Evolutionary conservation across 37 sponge, comb jelly and placozoan species (phyloP).

Genomic region (Crambe crambe): DNA sequence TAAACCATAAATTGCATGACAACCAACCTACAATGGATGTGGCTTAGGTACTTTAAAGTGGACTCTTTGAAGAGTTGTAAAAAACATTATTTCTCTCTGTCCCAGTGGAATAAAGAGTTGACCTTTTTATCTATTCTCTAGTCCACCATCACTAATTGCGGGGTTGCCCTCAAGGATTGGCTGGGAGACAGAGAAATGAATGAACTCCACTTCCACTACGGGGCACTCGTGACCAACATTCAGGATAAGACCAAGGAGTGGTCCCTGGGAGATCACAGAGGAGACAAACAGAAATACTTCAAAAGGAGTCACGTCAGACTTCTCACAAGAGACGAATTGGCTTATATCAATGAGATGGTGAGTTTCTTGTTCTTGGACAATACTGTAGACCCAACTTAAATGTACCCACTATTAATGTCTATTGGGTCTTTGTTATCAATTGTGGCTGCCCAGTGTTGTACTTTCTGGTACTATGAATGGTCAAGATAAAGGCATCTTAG

Average conservation of each 20-base stretch:
- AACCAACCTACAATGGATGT: too few species aligned
- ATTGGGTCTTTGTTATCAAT: too few species aligned
- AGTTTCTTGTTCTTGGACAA: too few species aligned
- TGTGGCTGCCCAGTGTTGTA: too few species aligned
- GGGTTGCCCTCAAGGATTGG: constrained; percentile 47
- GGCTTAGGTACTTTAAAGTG: too few species aligned
- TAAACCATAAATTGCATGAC: too few species aligned
- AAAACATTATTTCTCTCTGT: background rate
- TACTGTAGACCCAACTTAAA: too few species aligned
- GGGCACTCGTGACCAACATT: constrained; percentile 67
- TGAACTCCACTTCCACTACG: constrained; percentile 57
- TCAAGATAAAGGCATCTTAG: background rate
- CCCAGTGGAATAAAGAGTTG: too few species aligned
- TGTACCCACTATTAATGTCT: too few species aligned
- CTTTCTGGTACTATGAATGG: background rate
- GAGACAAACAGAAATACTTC: constrained; percentile 68
- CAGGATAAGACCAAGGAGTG: constrained; percentile 13
- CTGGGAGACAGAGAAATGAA: constrained; percentile 37
- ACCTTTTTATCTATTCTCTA: too few species aligned
- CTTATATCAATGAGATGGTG: constrained; percentile 63
- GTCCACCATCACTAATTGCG: constrained; percentile 54
- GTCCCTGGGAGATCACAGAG: constrained; percentile 63
- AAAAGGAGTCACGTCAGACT: constrained; percentile 34
- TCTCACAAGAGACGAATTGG: constrained; percentile 59
- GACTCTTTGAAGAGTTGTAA: too few species aligned